Base-by-base conservation (phyloP, 2,797 vertebrate genomes). In the Babyrousa celebensis region DNA sequence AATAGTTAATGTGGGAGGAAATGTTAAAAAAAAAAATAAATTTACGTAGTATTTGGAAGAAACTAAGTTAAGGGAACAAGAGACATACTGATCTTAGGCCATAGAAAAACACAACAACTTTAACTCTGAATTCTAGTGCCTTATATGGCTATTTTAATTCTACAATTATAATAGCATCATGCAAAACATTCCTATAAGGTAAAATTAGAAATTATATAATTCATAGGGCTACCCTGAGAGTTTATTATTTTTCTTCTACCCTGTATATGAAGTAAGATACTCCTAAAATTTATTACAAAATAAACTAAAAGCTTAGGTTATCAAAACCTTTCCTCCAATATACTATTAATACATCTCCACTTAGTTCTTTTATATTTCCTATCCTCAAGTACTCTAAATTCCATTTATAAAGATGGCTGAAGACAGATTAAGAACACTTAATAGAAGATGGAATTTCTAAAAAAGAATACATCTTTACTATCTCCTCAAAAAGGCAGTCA, bases 381-480 rank as follows among this genome's bases (percentile, higher is more conserved):
- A 52, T 12, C 25, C 16, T 75, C 23, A n/a, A 94, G 32, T 72
- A 85, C 5, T 48, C 71, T 20, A 62, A 86, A 83, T 54, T 63
- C 21, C 14, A 95, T 36, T 94, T 56, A 87, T 52, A 92, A 92
- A 93, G 56, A 90, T 27, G 95, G 52, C 29, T 83, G 11, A 78
- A 83, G 21, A 91, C 36, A 90, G 54, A 96, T 58, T 77, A 58
- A 29, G 12, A n/a, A 84, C 23, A 52, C 10, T 78, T 80, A 94
- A 84, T 6, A 79, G 14, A 82, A 78, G 27, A 21, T 36, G 1
- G 1, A 75, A 95, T 56, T 74, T 71, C 72, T 89, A 71, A 25
- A 83, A 89, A 25, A 48, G 27, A 93, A 71, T 23, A 12, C 18
- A 85, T 92, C 54, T 79, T 79, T 63, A 88, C 43, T 29, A n/a